Base-by-base conservation (phyloP, 1,140 invertebrate species). In the Nasonia vitripennis region DNA sequence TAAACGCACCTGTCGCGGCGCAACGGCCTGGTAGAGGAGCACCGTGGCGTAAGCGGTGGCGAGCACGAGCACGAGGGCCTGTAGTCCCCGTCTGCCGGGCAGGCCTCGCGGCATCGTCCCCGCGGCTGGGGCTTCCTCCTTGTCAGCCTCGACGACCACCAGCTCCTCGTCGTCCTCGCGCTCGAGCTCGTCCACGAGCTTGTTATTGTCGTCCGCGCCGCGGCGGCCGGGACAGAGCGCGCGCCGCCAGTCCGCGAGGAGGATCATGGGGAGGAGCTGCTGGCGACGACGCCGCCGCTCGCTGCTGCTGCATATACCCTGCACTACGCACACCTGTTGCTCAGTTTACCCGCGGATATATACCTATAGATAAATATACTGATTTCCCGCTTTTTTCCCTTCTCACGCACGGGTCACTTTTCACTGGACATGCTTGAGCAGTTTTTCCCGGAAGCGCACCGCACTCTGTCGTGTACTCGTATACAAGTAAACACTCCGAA, bases 11-110 rank as follows among this genome's bases (percentile, higher is more conserved):
- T 94, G 94, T 90, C 94, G 91, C 87, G 94, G 94, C 91, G 90
- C 94, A 90, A 94, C 92, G 87, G 90, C 94, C 90, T 96, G 95
- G 87, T 96, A 96, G 86, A 95, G 93, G 74, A 96, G 93, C 73
- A 96, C 93, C 85, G 95, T 95, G 84, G 94, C 95, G 89, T 96
- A 96, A 73, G 94, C 95, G 78, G 92, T 93, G 62, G 89, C 91
- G 62, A 93, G 89, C 27, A 93, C 87, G 84, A 93, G 90, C 48
- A 88, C 91, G 75, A 93, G 83, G 78, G 90, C 91, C 87, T 93
- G 92, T 1, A 93, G 91, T 87, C 89, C 89, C 84, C 92, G 90
- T 90, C 91, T 91, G 68, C 89, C 92, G 82, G 92, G 89, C 87
- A 93, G 87, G 78, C 89, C 89, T 82, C 93, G 92, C 85, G 92